Evolutionary conservation across 1,140 invertebrate species (phyloP).

Genomic region (Scaptomyza montana): DNA sequence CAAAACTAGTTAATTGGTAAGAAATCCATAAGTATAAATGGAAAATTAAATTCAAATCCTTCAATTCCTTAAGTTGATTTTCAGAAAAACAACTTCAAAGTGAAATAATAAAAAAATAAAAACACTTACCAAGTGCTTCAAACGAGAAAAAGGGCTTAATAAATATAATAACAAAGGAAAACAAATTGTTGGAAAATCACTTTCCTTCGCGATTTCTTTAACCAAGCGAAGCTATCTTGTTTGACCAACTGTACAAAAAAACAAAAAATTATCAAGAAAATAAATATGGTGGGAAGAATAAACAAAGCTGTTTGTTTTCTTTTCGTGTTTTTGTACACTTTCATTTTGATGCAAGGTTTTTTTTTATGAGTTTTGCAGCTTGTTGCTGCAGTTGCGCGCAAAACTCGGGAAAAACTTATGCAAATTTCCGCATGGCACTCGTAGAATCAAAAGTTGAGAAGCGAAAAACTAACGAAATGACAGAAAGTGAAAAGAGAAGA

Average conservation of each 20-base stretch:
- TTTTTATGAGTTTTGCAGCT: slow-evolving; percentile 42
- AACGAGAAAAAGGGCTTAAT: slow-evolving; percentile 7
- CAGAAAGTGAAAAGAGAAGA: neutral
- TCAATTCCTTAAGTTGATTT: neutral
- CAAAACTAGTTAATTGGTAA: too few relatives aligned
- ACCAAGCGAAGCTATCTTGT: neutral
- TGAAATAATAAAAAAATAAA: neutral
- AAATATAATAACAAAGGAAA: slow-evolving; percentile 39
- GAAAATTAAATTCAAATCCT: neutral
- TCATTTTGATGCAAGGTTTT: slow-evolving; percentile 51
- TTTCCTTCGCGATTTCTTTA: neutral
- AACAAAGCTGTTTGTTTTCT: slow-evolving; percentile 10
- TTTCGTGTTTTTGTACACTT: slow-evolving; percentile 12
- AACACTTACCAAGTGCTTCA: neutral
- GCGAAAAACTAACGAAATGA: slow-evolving; percentile 1
- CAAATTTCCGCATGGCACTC: slow-evolving; percentile 60
- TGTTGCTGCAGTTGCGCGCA: slow-evolving; percentile 30
- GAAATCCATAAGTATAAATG: neutral
- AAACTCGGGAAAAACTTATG: slow-evolving; percentile 64
- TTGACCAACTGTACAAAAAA: slow-evolving; percentile 3
- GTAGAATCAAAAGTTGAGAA: slow-evolving; percentile 59
- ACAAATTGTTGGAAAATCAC: slow-evolving; percentile 43
- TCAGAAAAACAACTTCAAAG: neutral
- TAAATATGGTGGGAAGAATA: slow-evolving; percentile 9
- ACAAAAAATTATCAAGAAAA: neutral